Base-by-base conservation (phyloP, 2,888 invertebrate genomes). In the Acanthopleura granulata region DNA sequence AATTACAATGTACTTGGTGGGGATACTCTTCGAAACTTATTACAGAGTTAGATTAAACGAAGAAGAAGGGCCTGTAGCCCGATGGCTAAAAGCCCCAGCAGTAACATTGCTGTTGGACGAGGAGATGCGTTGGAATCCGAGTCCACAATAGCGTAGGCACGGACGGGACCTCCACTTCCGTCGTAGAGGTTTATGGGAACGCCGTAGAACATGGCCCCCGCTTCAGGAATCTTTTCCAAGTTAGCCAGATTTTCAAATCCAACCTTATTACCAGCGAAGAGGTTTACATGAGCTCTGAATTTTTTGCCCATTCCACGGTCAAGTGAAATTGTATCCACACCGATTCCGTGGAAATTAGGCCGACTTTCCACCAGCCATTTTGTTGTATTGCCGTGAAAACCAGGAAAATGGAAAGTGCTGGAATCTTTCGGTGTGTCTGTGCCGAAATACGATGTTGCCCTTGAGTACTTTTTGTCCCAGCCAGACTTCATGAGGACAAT, bases 271-370 rank as follows among this genome's bases (percentile, higher is more conserved):
- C 89, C 84, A 22, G 81, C 79, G 0, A 86, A 91, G 11, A 94
- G 91, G 29, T 92, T 91, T 1, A 91, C 91, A 83, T 93, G 94
- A 0, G 90, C 91, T 0, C 91, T 91, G 16, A 92, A 91, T 29
- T 89, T 85, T 84, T 82, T 78, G 84, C 91, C 88, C 84, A 88
- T 81, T 80, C 93, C 93, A 0, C 92, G 91, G 88, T 94, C 94
- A 0, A 93, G 89, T 14, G 94, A 93, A 0, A 94, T 92, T 0
- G 93, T 92, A 86, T 94, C 94, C 0, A 94, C 92, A 0, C 94
- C 94, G 0, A 93, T 92, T 76, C 94, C 92, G 80, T 92, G 92
- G 15, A 92, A 72, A 11, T 84, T 91, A 27, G 25, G 6, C 49
- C 83, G 71, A 66, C 92, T 88, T 0, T 91, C 89, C 0, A 91